phyloP scores from a whole-genome alignment of 1,140 invertebrate genomes.

The Dreissena polymorpha region DNA sequence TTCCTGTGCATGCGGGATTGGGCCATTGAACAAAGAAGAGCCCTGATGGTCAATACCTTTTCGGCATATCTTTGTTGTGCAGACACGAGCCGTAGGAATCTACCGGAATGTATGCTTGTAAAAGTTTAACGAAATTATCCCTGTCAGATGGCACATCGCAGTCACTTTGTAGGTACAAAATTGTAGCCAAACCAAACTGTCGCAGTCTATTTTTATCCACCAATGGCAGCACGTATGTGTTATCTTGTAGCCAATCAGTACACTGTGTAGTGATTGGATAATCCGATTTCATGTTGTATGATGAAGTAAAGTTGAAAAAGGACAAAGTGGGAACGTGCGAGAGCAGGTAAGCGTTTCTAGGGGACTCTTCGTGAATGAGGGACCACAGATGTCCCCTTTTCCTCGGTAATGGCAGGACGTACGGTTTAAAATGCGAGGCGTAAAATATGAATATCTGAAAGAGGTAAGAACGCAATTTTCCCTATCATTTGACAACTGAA shows the following conservation, averaged over 20 bases:
- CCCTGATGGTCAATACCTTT: too few relatives aligned
- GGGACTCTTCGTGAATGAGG: conserved; percentile 92
- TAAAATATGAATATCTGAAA: conserved; percentile 85
- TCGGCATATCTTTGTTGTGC: conserved; percentile 84
- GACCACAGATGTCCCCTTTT: conserved; percentile 84
- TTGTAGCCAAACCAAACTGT: conserved; percentile 83
- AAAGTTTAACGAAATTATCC: conserved; percentile 86
- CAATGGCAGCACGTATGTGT: conserved; percentile 82
- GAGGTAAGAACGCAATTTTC: too few relatives aligned
- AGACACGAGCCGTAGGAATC: conserved; percentile 78
- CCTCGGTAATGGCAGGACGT: conserved; percentile 87
- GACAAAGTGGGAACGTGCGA: conserved; percentile 80
- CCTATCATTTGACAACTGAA: too few relatives aligned
- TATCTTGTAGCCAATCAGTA: conserved; percentile 82
- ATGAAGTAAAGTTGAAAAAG: conserved; percentile 90
- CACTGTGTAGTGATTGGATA: conserved; percentile 87
- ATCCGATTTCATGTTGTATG: conserved; percentile 88
- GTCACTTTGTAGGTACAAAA: conserved; percentile 90
- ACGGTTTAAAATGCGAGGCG: conserved; percentile 84
- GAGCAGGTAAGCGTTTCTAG: conserved; percentile 88
- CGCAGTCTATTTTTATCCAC: too few relatives aligned
- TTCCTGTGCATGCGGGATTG: too few relatives aligned
- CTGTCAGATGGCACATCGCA: conserved; percentile 90
- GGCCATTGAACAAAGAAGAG: too few relatives aligned
- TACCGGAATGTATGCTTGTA: conserved; percentile 86